Conservation (phyloP, 2,888 invertebrate genomes). For the Orthosia incerta region DNA sequence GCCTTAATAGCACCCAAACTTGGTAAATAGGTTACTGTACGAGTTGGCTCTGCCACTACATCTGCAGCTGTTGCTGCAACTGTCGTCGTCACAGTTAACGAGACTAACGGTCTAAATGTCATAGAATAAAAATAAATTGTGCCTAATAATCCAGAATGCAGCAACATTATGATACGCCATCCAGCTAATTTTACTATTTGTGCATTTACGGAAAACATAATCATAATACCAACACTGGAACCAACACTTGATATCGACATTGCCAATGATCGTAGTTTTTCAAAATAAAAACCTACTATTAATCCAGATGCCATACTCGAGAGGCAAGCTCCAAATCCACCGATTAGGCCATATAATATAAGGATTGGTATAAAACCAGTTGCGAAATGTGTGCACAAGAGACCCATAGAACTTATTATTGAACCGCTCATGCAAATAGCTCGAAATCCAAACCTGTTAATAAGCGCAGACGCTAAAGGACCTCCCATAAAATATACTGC, state of each 20-base stretch:
- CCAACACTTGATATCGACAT: slow-evolving; percentile 81
- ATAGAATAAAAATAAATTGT: slow-evolving; percentile 81
- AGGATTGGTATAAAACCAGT: slow-evolving; percentile 74
- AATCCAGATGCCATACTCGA: slow-evolving; percentile 81
- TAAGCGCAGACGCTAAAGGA: slow-evolving; percentile 84
- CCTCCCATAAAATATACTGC: slow-evolving; percentile 82
- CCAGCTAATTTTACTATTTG: slow-evolving; percentile 79
- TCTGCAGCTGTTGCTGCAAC: slow-evolving; percentile 60
- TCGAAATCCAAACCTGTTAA: slow-evolving; percentile 87
- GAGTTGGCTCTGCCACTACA: slow-evolving; percentile 72
- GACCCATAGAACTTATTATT: slow-evolving; percentile 76
- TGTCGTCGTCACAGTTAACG: slow-evolving; percentile 79
- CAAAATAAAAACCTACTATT: slow-evolving; percentile 88
- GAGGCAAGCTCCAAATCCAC: slow-evolving; percentile 83
- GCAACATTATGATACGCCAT: slow-evolving; percentile 81
- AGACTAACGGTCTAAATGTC: slow-evolving; percentile 82
- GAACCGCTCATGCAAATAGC: slow-evolving; percentile 84
- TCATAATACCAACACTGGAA: slow-evolving; percentile 84
- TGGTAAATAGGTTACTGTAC: slow-evolving; percentile 85
- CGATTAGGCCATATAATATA: slow-evolving; percentile 80
- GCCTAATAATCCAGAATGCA: slow-evolving; percentile 84
- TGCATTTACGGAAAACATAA: slow-evolving; percentile 80
- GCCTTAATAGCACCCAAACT: slow-evolving; percentile 73
- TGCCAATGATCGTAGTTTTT: slow-evolving; percentile 81
- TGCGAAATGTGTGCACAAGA: slow-evolving; percentile 81